Evolutionary conservation across 2,113 vertebrate genomes (phyloP), one percentile per base, ranked within the genome.

Genomic region (Ictalurus punctatus): DNA sequence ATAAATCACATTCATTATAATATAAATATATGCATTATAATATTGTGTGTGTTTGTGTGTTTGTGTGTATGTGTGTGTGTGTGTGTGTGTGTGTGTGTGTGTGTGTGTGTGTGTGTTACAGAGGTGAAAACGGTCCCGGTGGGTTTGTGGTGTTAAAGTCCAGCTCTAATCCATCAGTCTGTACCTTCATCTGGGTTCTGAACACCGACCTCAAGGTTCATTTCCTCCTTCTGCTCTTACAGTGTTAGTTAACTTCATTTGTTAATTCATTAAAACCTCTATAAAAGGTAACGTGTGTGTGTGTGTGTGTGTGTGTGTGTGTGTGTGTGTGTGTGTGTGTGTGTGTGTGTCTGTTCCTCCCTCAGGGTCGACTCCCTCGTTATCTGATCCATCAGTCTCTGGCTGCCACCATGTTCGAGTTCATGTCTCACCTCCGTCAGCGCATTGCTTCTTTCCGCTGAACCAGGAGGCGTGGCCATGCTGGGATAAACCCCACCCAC

Each of bases 341-440:
- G 34, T 44, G 73, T 76, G 73, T 87, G n/a, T 76, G 40, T 84
- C 9, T 34, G 90, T 63, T 85, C 63, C 5, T 79, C 0, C 14
- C 7, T 44, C 93, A 99, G 98, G 98, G 98, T 56, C 98, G 95
- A 59, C 96, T 99, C 90, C 98, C 98, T 3, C 96, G 97, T n/a
- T 99, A 98, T 95, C 97, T 99, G 92, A 98, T 99, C 94, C 97
- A 99, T 93, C 98, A 99, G 95, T 99, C 97, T 93, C 94, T 99
- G 83, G 96, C 97, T 0, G 97, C 97, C 94, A 99, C 98, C 95
- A 99, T 99, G 98, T 98, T 99, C 48, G 98, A 99, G 87, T 99
- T 99, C 89, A 94, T 97, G 95, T 95, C 96, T 79, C 96, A 98
- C 94, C 95, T 99, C 83, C 97, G 98, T 1, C 97, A 98, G 91